Percentiles rank a stretch among this genome's conserved stretches.
Evolutionary conservation across 2,113 vertebrate genomes (phyloP).

Genomic region (Archilochus colubris): DNA sequence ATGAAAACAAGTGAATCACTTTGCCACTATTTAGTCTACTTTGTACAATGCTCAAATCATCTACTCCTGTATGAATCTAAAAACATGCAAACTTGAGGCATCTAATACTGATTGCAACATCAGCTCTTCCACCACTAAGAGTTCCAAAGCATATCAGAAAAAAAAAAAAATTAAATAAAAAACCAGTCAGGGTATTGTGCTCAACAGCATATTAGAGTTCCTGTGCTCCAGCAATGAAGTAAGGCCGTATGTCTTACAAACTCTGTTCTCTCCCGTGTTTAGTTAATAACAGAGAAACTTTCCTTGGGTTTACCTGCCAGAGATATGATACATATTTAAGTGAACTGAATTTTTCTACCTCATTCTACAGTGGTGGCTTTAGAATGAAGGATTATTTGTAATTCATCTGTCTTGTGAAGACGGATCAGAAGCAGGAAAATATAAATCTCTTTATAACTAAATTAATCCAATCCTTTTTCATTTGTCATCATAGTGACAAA

Average conservation of each 20-base stretch:
- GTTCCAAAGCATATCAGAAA: neutral
- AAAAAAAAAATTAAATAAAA: neutral
- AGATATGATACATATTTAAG: slow-evolving; percentile 58
- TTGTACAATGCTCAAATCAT: neutral
- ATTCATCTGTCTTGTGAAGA: slow-evolving; percentile 60
- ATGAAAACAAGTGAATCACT: neutral
- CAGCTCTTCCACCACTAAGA: neutral
- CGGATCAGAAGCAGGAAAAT: slow-evolving; percentile 41
- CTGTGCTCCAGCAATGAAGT: neutral
- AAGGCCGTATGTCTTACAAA: slow-evolving; percentile 48
- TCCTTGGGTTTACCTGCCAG: slow-evolving; percentile 60
- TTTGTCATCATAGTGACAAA: slow-evolving; percentile 50
- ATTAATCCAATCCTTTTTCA: slow-evolving; percentile 60
- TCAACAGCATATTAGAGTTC: neutral
- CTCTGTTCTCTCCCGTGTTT: slow-evolving; percentile 35
- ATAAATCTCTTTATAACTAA: slow-evolving; percentile 65
- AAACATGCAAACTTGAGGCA: neutral
- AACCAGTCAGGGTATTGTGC: neutral
- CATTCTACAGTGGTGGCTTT: slow-evolving; percentile 36
- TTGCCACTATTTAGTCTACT: neutral
- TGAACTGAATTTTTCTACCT: slow-evolving; percentile 46
- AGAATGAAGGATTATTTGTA: slow-evolving; percentile 64
- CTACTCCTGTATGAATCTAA: neutral
- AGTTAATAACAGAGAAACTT: slow-evolving; percentile 65
- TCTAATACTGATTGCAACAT: neutral